Evolutionary conservation across 1,140 invertebrate genomes (phyloP).

Genomic region (Musca vetustissima): DNA sequence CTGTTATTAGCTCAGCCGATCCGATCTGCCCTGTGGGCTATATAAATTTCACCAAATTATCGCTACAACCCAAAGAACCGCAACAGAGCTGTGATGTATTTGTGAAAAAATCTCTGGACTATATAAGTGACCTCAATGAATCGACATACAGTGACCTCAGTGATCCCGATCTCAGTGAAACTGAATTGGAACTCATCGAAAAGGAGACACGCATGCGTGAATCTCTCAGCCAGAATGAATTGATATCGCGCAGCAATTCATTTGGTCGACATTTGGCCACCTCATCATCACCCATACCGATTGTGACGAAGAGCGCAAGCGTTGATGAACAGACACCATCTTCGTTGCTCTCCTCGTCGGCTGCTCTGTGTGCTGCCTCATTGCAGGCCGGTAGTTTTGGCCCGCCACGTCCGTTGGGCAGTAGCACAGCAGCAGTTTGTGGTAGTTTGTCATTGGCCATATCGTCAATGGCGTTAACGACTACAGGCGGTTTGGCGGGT

Average conservation of each 20-base stretch:
- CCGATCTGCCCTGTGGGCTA: conserved; percentile 91
- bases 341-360: conserved; percentile 17
- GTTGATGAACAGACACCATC: conserved; percentile 46
- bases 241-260: conserved; percentile 53
- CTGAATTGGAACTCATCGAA: conserved; percentile 62
- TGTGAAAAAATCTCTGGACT: conserved; percentile 62
- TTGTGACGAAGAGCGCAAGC: conserved; percentile 54
- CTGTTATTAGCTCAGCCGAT: conserved; percentile 86
- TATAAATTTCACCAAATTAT: conserved; percentile 81
- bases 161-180: conserved; percentile 63
- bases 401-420: conserved; percentile 37
- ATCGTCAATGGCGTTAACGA: conserved; percentile 35
- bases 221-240: conserved; percentile 50
- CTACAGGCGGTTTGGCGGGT: conserved; percentile 36
- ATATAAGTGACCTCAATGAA: conserved; percentile 63
- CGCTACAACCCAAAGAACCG: conserved; percentile 65
- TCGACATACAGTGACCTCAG: conserved; percentile 65
- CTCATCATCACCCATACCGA: conserved; percentile 52
- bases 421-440: conserved; percentile 51
- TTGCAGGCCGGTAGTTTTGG: conserved; percentile 37
- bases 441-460: conserved; percentile 52
- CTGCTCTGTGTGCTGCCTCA: conserved; percentile 27
- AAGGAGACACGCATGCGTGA: conserved; percentile 54
- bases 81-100: conserved; percentile 42
- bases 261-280: conserved; percentile 50